Conservation (phyloP, 2,888 invertebrate genomes). For the Drosophila ezoana region DNA sequence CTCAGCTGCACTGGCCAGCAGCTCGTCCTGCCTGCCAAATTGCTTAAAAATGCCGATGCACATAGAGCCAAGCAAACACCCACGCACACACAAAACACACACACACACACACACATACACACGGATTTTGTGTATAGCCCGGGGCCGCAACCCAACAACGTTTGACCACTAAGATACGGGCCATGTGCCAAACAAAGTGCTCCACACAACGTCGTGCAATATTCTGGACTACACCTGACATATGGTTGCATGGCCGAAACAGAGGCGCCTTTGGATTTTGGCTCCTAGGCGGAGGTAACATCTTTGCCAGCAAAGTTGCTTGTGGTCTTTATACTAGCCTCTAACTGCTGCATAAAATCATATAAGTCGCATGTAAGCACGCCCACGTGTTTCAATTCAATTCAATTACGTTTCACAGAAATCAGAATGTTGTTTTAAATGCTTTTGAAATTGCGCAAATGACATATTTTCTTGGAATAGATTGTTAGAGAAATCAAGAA, state of each 20-base stretch:
- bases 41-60: slow-evolving; percentile 29
- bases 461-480: neutral
- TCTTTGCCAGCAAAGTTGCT: neutral
- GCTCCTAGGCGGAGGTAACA: neutral
- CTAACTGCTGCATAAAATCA: neutral
- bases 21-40: slow-evolving; percentile 31
- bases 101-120: neutral
- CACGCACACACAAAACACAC: neutral
- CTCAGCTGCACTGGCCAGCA: slow-evolving; percentile 43
- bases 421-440: neutral
- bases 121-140: slow-evolving; percentile 21
- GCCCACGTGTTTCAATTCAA: neutral
- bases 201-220: neutral
- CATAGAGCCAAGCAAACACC: slow-evolving; percentile 7
- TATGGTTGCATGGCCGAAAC: too few species aligned
- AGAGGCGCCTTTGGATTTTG: too few species aligned
- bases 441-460: neutral
- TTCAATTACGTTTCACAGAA: neutral
- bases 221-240: too few species aligned
- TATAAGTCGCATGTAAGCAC: too few species aligned
- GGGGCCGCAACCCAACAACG: slow-evolving; percentile 25
- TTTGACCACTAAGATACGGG: slow-evolving; percentile 37
- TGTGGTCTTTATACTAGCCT: neutral
- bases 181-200: slow-evolving; percentile 16
- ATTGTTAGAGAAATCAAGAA: neutral